These are phyloP conservation scores for Cynopterus brachyotis DNA, from an alignment of 2,113 vertebrate genomes.

Conservation along the genomic window DNA sequence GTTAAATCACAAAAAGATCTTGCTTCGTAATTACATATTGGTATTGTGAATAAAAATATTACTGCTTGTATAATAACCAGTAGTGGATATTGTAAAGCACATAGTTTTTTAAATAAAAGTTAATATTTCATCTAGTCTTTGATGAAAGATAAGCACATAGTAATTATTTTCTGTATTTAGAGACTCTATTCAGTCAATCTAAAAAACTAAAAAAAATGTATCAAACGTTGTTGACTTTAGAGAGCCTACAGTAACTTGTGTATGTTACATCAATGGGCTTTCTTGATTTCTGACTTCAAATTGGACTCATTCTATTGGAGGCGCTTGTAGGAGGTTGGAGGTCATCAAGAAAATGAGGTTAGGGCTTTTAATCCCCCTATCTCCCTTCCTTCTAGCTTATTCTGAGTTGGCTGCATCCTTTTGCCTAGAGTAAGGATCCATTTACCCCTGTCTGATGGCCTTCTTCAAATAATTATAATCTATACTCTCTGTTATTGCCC, in stretches of 20 bases:
- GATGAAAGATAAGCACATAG: not conserved
- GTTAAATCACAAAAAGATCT: slow-evolving; percentile 36
- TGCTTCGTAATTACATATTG: slow-evolving; percentile 41
- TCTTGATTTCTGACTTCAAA: not conserved
- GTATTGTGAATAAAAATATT: not conserved
- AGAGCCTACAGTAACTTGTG: not conserved
- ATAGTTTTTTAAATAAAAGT: slow-evolving; percentile 14
- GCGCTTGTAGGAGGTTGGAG: not conserved
- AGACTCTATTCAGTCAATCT: not conserved
- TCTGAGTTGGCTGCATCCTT: not conserved
- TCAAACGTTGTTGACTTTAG: not conserved
- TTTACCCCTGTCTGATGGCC: not conserved
- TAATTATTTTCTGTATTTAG: slow-evolving; percentile 11
- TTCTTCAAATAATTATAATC: not conserved
- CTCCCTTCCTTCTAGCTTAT: not conserved
- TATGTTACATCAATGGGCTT: not conserved
- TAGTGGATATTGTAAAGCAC: not conserved
- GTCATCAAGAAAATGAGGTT: not conserved
- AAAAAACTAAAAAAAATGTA: not conserved
- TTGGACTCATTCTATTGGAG: not conserved
- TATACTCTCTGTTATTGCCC: not conserved
- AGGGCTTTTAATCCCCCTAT: not conserved
- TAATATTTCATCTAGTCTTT: slow-evolving; percentile 20
- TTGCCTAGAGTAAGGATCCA: not conserved
- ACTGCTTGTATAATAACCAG: not conserved